Percentiles rank a stretch among this genome's conserved stretches.
Evolutionary conservation across 2,888 invertebrate species (phyloP).

Genomic region (Leptopterna dolabrata): DNA sequence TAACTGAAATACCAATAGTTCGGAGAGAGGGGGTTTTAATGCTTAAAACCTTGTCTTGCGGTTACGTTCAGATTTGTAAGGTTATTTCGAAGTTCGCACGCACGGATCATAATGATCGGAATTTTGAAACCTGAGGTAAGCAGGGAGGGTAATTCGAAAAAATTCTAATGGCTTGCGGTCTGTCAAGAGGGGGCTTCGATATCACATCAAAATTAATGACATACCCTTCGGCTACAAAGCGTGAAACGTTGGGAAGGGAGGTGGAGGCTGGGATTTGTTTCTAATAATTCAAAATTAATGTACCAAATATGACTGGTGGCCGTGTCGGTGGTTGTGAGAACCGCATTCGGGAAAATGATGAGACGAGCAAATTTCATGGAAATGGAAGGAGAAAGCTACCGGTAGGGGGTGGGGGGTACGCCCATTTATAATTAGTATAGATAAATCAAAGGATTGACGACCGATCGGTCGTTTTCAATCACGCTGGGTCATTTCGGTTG

Average conservation of each 20-base stretch:
- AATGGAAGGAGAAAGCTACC: not conserved
- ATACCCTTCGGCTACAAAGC: too few species aligned
- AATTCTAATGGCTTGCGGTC: not conserved
- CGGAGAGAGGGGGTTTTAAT: too few species aligned
- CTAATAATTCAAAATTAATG: constrained; percentile 60
- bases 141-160: too few species aligned
- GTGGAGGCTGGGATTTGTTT: constrained; percentile 10
- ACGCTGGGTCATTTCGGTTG: not conserved
- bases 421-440: constrained; percentile 58
- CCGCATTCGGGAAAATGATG: not conserved
- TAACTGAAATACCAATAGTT: too few species aligned
- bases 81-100: too few species aligned
- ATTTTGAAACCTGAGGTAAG: too few species aligned
- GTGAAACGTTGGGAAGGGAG: not conserved
- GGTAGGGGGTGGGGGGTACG: not conserved
- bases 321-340: constrained; percentile 1
- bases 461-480: constrained; percentile 44
- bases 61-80: too few species aligned
- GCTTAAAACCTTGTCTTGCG: too few species aligned
- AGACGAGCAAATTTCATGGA: not conserved
- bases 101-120: too few species aligned
- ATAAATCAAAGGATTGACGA: constrained; percentile 57
- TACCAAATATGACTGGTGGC: constrained; percentile 57
- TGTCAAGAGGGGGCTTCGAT: too few species aligned
- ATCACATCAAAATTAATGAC: too few species aligned